A percentile compares a stretch with the other conserved stretches of the same genome.
Evolutionary conservation across 2,113 vertebrate species (phyloP).

Genomic region (Crotalus viridis): DNA sequence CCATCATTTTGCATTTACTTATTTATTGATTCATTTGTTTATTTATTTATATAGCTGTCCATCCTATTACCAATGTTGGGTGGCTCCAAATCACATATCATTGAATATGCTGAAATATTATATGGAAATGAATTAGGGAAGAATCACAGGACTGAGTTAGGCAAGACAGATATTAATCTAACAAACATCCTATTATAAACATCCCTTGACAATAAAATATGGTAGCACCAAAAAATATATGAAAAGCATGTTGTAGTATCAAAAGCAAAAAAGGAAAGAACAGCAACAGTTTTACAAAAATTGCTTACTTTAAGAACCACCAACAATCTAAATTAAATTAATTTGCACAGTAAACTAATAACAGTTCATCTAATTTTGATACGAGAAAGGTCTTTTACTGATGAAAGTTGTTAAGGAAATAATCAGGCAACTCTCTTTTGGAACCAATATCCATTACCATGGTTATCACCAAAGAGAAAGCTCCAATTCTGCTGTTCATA

Average conservation of each 20-base stretch:
- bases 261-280: background rate
- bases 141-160: background rate
- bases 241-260: background rate
- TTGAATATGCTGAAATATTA: background rate
- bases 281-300: background rate
- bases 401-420: background rate
- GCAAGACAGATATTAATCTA: background rate
- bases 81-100: background rate
- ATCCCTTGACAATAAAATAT: background rate
- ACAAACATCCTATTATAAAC: background rate
- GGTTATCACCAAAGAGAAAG: background rate
- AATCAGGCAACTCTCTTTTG: background rate
- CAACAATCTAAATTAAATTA: background rate
- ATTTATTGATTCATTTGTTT: no score
- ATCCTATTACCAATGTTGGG: no score
- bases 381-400: background rate
- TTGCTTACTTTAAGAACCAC: background rate
- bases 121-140: background rate
- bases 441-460: background rate
- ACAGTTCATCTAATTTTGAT: background rate
- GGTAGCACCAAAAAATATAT: background rate
- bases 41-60: no score
- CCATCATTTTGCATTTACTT: background rate
- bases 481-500: background rate
- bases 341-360: background rate